phyloP scores from a whole-genome alignment of 1,140 invertebrate species.

The Zaprionus gabonicus region DNA sequence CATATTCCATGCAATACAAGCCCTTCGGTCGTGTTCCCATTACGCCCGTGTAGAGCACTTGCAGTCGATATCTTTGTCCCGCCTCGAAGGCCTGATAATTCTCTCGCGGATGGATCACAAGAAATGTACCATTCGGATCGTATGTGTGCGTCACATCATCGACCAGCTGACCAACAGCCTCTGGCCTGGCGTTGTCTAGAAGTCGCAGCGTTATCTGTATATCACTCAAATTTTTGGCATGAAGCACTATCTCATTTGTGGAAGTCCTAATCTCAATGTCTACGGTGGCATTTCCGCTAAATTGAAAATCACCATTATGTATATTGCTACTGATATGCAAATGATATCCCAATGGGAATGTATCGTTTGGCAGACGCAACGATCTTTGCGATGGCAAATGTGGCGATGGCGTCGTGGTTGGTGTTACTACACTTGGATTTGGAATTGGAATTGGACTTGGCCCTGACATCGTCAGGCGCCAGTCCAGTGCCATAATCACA shows the following conservation, averaged over 20 bases:
- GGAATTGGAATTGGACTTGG: not conserved
- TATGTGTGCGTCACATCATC: slow-evolving; percentile 66
- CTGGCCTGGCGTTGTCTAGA: slow-evolving; percentile 31
- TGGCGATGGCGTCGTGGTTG: not conserved
- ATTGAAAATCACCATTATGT: slow-evolving; percentile 84
- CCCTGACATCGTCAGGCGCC: not conserved
- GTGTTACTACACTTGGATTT: not conserved
- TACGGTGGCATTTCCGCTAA: slow-evolving; percentile 87
- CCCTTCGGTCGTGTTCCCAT: slow-evolving; percentile 85
- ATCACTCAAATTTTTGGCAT: slow-evolving; percentile 84
- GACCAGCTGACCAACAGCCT: slow-evolving; percentile 33
- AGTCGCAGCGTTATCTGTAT: slow-evolving; percentile 60
- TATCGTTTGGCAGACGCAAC: slow-evolving; percentile 86
- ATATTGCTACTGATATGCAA: slow-evolving; percentile 88
- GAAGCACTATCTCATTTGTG: slow-evolving; percentile 85
- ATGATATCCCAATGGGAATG: slow-evolving; percentile 88
- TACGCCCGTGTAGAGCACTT: slow-evolving; percentile 70
- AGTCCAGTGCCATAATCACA: slow-evolving; percentile 31
- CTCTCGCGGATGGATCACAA: slow-evolving; percentile 69
- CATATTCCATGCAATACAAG: slow-evolving; percentile 87
- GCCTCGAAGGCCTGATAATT: slow-evolving; percentile 75
- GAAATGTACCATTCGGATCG: slow-evolving; percentile 41
- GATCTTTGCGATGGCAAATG: slow-evolving; percentile 17
- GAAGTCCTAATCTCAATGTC: slow-evolving; percentile 80
- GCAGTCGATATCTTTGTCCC: slow-evolving; percentile 65